These are phyloP conservation scores for Abrostola triplasia DNA, from an alignment of 2,888 invertebrate genomes.

Conservation along the genomic window DNA sequence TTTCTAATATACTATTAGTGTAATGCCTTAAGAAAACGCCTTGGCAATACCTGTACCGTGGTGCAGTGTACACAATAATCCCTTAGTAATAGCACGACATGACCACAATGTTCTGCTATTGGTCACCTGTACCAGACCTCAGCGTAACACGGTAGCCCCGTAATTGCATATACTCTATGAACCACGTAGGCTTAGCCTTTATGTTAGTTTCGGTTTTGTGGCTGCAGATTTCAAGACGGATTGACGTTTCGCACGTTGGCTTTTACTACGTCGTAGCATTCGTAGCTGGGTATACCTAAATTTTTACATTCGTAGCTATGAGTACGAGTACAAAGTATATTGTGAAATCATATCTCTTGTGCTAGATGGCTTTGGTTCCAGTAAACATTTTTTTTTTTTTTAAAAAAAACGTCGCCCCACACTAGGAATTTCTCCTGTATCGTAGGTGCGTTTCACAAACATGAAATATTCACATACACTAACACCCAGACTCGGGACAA, in stretches of 20 bases:
- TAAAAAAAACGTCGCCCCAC: too few species aligned
- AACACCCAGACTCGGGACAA: too few species aligned
- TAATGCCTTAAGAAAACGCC: too few species aligned
- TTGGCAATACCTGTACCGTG: too few species aligned
- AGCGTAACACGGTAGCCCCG: conserved; percentile 11
- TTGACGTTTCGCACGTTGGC: background rate
- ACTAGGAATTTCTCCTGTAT: too few species aligned
- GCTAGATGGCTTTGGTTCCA: too few species aligned
- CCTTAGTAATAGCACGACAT: conserved; percentile 9
- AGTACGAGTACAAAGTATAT: too few species aligned
- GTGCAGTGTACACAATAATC: conserved; percentile 12
- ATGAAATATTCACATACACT: too few species aligned
- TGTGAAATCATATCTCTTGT: too few species aligned
- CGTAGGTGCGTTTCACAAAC: too few species aligned
- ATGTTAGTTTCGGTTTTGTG: conserved; percentile 2
- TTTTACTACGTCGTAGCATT: background rate
- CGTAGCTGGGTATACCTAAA: background rate
- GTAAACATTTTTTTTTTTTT: too few species aligned
- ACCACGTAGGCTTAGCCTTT: background rate
- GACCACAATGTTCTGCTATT: conserved; percentile 22
- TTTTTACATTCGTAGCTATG: background rate
- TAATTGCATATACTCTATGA: background rate
- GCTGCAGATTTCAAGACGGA: background rate
- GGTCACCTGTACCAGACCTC: conserved; percentile 21
- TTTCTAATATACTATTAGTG: too few species aligned